A percentile compares a stretch with the other conserved stretches of the same genome.
These are phyloP conservation scores for Himantopus leucocephalus DNA, from an alignment of 2,113 vertebrate genomes.

Conservation along the genomic window DNA sequence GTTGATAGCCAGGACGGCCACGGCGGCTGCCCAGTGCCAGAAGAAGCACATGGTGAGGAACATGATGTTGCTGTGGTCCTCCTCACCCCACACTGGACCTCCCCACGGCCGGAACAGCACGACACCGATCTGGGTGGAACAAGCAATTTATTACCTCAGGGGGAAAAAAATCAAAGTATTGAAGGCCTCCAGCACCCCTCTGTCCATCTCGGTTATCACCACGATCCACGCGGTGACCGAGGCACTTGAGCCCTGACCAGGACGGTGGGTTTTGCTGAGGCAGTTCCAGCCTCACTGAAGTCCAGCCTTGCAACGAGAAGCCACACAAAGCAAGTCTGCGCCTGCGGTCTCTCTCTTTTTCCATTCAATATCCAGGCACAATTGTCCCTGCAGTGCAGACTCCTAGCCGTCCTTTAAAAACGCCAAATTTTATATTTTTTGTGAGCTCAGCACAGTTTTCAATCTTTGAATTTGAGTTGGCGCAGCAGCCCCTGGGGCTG, in stretches of 20 bases:
- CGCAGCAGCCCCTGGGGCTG: not conserved
- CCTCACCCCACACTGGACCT: conserved; percentile 76
- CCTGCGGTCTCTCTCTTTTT: not conserved
- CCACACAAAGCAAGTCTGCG: not conserved
- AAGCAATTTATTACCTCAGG: not conserved
- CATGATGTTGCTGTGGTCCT: conserved; percentile 83
- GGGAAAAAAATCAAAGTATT: not conserved
- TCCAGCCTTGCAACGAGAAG: not conserved
- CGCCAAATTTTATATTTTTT: not conserved
- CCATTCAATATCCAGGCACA: not conserved
- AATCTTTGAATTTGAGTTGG: not conserved
- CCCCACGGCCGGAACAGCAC: conserved; percentile 87
- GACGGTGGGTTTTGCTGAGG: not conserved
- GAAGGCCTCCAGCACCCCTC: not conserved
- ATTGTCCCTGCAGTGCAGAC: not conserved
- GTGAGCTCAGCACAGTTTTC: not conserved
- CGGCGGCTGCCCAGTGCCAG: conserved; percentile 85
- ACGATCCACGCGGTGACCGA: accelerated
- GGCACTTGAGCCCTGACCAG: not conserved
- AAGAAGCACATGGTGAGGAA: conserved; percentile 97
- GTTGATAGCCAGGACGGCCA: conserved; percentile 70
- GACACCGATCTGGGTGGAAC: conserved; percentile 84
- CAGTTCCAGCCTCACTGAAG: not conserved
- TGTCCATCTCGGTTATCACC: not conserved
- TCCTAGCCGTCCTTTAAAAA: not conserved